Percentiles rank a stretch among this genome's conserved stretches.
phyloP scores from a whole-genome alignment of 2,113 vertebrate species.

The Pollimyrus isidori region DNA sequence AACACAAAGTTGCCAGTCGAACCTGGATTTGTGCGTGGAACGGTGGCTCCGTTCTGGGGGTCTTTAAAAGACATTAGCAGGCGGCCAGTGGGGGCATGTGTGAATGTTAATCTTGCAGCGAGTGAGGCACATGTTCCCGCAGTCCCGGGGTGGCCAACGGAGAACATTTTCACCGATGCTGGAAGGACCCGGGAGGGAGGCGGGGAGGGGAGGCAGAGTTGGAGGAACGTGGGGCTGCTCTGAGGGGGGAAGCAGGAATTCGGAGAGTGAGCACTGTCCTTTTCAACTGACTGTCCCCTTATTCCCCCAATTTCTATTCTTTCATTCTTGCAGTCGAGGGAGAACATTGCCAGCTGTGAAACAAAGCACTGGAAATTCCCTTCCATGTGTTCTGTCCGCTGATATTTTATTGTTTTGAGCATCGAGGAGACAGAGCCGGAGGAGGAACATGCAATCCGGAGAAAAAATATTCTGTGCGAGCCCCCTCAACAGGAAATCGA shows the following conservation, averaged over 20 bases:
- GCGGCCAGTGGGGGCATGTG: neutral
- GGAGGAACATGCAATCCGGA: neutral
- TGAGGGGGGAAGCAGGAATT: constrained; percentile 6
- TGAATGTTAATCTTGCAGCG: constrained; percentile 18
- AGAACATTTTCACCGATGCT: constrained; percentile 16
- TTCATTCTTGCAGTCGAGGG: neutral
- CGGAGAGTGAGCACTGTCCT: neutral
- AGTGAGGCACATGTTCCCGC: neutral
- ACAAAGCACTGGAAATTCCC: neutral
- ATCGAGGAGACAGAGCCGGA: neutral
- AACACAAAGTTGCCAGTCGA: neutral
- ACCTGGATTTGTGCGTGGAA: neutral
- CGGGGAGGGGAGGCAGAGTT: neutral
- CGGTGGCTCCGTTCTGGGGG: neutral
- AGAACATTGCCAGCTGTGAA: neutral
- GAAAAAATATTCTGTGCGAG: neutral
- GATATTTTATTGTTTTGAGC: neutral
- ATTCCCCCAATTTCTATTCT: neutral
- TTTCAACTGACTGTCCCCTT: neutral
- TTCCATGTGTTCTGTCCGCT: neutral
- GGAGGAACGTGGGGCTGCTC: neutral
- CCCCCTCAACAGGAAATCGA: neutral
- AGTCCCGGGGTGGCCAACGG: constrained; percentile 16
- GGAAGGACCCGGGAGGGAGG: constrained; percentile 10
- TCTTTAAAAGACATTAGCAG: constrained; percentile 31